Evolutionary conservation across 2,888 invertebrate genomes (phyloP).

Genomic region (Coenonympha glycerion): DNA sequence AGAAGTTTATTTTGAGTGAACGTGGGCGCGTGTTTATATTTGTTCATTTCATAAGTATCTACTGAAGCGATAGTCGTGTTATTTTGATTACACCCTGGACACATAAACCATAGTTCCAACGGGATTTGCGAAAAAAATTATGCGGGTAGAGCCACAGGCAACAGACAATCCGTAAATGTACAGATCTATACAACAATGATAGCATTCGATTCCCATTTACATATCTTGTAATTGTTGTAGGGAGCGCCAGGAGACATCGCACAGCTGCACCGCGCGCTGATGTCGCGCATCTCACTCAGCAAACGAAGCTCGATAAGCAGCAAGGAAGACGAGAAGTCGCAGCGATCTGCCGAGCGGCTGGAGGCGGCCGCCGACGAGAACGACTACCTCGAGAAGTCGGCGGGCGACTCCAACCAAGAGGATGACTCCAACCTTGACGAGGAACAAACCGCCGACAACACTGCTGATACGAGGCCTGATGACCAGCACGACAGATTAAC

Average conservation of each 20-base stretch:
- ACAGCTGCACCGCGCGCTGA: slow-evolving; percentile 54
- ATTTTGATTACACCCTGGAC: too few relatives aligned
- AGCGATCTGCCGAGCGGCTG: slow-evolving; percentile 53
- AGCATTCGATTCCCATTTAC: too few relatives aligned
- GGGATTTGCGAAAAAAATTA: too few relatives aligned
- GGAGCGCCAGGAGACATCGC: slow-evolving; percentile 60
- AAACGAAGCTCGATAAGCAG: slow-evolving; percentile 40
- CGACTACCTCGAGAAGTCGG: slow-evolving; percentile 45
- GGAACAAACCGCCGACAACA: slow-evolving; percentile 32
- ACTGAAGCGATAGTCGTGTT: too few relatives aligned
- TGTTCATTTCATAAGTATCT: too few relatives aligned
- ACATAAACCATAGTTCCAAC: too few relatives aligned
- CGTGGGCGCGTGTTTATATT: too few relatives aligned
- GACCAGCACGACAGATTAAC: slow-evolving; percentile 39
- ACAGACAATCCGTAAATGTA: too few relatives aligned
- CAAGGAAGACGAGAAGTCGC: slow-evolving; percentile 48
- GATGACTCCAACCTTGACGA: slow-evolving; percentile 32
- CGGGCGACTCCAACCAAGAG: slow-evolving; percentile 36
- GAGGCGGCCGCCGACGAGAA: slow-evolving; percentile 49
- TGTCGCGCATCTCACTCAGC: slow-evolving; percentile 50
- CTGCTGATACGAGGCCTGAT: slow-evolving; percentile 22
- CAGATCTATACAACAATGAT: too few relatives aligned
- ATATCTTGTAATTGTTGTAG: slow-evolving; percentile 37
- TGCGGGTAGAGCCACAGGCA: too few relatives aligned
- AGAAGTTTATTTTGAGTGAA: too few relatives aligned